Conservation (phyloP, 2,797 vertebrate genomes). For the Chrosomus eos region DNA sequence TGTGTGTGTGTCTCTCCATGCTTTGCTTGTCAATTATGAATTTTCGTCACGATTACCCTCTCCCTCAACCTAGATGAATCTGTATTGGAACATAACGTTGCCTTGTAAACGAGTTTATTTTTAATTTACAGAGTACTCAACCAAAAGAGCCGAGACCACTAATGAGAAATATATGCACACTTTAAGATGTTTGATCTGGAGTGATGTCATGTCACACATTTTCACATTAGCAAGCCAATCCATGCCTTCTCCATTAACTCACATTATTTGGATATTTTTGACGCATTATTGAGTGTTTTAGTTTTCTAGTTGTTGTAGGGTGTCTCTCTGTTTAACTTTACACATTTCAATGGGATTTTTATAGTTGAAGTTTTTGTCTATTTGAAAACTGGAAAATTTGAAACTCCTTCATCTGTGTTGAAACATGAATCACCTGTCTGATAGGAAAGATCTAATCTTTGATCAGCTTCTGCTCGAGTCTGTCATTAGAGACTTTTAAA, state of each 20-base stretch:
- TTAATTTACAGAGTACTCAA: conserved; percentile 43
- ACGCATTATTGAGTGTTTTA: conserved; percentile 8
- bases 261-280: conserved; percentile 22
- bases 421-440: background rate
- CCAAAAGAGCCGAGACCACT: conserved; percentile 38
- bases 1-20: conserved; percentile 22
- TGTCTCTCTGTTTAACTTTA: background rate
- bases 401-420: background rate
- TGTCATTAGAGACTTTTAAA: background rate
- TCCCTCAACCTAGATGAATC: conserved; percentile 37
- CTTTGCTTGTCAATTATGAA: conserved; percentile 34
- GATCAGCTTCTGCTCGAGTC: background rate
- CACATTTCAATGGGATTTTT: background rate
- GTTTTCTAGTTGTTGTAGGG: background rate
- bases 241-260: conserved; percentile 25
- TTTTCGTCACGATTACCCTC: conserved; percentile 36
- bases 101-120: conserved; percentile 48
- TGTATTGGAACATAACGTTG: conserved; percentile 44
- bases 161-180: conserved; percentile 38
- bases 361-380: background rate
- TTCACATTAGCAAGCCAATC: conserved; percentile 17
- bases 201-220: background rate
- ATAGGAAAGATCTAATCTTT: background rate
- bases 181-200: conserved; percentile 27
- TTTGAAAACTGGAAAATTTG: background rate